Base-by-base conservation (phyloP, 2,888 invertebrate species). In the Dioctria linearis region DNA sequence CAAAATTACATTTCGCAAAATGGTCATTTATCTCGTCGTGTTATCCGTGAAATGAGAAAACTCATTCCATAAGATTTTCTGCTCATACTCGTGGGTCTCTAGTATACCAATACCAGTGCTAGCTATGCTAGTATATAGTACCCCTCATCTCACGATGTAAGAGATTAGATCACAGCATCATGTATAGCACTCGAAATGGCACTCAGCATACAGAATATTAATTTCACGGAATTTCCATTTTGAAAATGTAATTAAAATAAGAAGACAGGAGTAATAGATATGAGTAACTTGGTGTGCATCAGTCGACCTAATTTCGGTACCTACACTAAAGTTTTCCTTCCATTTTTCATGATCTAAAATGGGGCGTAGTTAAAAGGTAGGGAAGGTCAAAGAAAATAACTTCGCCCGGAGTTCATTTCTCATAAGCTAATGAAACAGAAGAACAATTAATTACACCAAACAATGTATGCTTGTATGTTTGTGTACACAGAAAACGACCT, bases 1-100 rank as follows among this genome's bases (percentile, higher is more conserved):
- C 54, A 71, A 71, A 71, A 71, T 71, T 71, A 71, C 71, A 71
- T 71, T 71, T 71, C 42, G 39, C 39, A 51, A 71, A 54, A 71
- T 54, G 71, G 54, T 71, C 71, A 71, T 71, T 71, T 71, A 71
- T 71, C 71, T 54, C 71, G 54, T 54, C 40, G 54, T 54, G 71
- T 39, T 71, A 54, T 40, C 71, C 71, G 54, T 71, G 71, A 51
- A 71, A 71, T 54, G 71, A 71, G 71, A 71, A 71, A 54, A 71
- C 40, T 71, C 71, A 5, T 54, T 54, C 54, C 42, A 54, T 37
- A 40, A 51, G 57, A 71, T 71, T 54, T 66, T 39, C 11, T 51
- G 51, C 37, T 71, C 39, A 25, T 13, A 71, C 71, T 71, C 43
- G 46, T 46, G 46, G 43, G 13, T 4, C 25, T 66, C 6, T 65